A percentile compares a stretch with the other conserved stretches of the same genome.
These are phyloP conservation scores for Halichondria panicea DNA, from an alignment of 37 sponge, comb jelly and placozoan genomes.

Conservation along the genomic window DNA sequence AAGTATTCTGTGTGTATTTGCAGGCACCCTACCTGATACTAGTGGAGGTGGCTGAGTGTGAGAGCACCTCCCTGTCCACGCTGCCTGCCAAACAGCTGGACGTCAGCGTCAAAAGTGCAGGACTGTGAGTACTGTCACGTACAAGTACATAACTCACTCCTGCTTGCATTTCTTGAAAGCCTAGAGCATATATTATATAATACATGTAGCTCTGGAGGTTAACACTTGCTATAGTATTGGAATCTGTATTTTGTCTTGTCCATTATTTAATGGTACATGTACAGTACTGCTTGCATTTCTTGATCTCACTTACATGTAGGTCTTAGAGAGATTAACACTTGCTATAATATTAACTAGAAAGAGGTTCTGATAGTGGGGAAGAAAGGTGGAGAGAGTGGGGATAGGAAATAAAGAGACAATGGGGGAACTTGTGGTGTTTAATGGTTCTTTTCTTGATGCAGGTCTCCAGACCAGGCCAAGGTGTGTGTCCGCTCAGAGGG, in stretches of 20 bases:
- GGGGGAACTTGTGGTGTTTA: no score
- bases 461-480: constrained; percentile 37
- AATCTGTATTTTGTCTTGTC: background rate
- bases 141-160: background rate
- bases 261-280: background rate
- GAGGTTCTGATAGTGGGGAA: no score
- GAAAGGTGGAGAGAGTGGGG: no score
- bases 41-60: constrained; percentile 80
- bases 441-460: background rate
- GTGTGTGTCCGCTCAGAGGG: constrained; percentile 65
- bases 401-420: no score
- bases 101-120: constrained; percentile 32
- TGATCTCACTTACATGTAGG: no score
- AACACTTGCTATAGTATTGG: background rate
- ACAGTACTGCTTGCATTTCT: background rate
- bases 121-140: constrained; percentile 38
- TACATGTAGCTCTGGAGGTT: background rate
- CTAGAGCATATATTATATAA: background rate
- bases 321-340: no score
- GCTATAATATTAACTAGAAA: no score
- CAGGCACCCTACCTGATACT: constrained; percentile 89
- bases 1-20: no score
- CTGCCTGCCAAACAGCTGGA: constrained; percentile 77
- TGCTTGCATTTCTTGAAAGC: no score
- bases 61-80: constrained; percentile 76